Evolutionary conservation across 1,140 invertebrate genomes (phyloP).

Genomic region (Drosophila ficusphila): DNA sequence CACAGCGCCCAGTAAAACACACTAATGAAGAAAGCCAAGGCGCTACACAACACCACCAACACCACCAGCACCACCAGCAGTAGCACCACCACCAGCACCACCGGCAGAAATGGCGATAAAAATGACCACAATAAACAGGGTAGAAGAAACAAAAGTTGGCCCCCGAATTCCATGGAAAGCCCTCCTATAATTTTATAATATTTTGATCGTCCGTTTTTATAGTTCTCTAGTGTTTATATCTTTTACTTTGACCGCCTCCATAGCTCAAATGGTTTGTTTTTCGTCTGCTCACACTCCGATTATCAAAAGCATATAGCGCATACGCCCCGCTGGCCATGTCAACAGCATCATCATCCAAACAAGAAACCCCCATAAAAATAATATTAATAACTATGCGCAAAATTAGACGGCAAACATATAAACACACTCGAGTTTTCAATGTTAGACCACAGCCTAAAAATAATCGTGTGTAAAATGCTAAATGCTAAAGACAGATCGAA

Average conservation of each 20-base stretch:
- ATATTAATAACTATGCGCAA: constrained; percentile 60
- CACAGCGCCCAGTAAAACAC: constrained; percentile 80
- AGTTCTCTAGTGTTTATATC: constrained; percentile 20
- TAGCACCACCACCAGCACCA: neutral
- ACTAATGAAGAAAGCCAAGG: constrained; percentile 60
- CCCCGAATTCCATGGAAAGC: constrained; percentile 60
- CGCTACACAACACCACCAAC: constrained; percentile 33
- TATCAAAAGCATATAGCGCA: constrained; percentile 42
- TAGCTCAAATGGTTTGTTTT: constrained; percentile 3
- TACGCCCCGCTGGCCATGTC: constrained; percentile 54
- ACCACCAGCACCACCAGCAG: no score
- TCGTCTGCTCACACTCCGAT: constrained; percentile 11
- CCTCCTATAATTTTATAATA: constrained; percentile 10
- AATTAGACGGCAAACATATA: constrained; percentile 61
- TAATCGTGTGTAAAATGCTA: constrained; percentile 62
- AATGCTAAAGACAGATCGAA: constrained; percentile 57
- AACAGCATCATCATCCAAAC: constrained; percentile 36
- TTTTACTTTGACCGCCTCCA: neutral
- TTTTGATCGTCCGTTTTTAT: constrained; percentile 1
- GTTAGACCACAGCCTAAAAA: constrained; percentile 70
- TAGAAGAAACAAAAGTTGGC: constrained; percentile 18
- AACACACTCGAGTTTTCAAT: constrained; percentile 67
- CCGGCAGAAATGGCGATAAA: constrained; percentile 13
- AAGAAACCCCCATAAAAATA: constrained; percentile 47
- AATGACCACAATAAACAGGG: constrained; percentile 43